phyloP scores from a whole-genome alignment of 2,888 invertebrate genomes.

The Crematogaster levior region DNA sequence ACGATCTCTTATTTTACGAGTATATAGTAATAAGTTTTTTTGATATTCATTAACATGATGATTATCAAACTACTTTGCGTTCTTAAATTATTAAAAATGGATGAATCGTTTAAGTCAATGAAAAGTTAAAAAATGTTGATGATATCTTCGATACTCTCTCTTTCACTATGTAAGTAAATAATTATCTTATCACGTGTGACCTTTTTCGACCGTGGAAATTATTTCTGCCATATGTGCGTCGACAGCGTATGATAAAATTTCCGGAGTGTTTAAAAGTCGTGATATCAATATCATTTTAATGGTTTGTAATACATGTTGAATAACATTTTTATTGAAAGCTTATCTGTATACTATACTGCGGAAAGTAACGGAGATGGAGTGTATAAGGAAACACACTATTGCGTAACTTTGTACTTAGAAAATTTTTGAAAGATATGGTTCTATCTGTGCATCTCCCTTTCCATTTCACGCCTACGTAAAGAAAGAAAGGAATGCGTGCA shows the following conservation, averaged over 20 bases:
- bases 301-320: neutral
- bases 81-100: neutral
- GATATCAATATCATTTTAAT: constrained; percentile 9
- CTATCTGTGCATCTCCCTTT: neutral
- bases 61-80: constrained; percentile 2
- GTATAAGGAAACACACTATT: neutral
- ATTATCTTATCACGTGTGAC: constrained; percentile 39
- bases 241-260: neutral
- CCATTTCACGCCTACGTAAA: neutral
- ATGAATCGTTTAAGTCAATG: neutral
- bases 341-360: neutral
- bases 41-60: neutral
- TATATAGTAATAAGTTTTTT: neutral
- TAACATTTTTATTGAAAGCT: neutral
- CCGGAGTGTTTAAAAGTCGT: neutral
- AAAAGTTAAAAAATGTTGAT: neutral
- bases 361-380: neutral
- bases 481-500: neutral
- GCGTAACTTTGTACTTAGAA: neutral
- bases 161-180: constrained; percentile 22
- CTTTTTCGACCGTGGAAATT: constrained; percentile 7
- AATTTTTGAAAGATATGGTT: neutral
- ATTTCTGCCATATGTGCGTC: constrained; percentile 31
- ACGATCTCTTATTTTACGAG: neutral
- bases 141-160: constrained; percentile 17